Conservation (phyloP, 2,888 invertebrate genomes). For the Eulithis testata region DNA sequence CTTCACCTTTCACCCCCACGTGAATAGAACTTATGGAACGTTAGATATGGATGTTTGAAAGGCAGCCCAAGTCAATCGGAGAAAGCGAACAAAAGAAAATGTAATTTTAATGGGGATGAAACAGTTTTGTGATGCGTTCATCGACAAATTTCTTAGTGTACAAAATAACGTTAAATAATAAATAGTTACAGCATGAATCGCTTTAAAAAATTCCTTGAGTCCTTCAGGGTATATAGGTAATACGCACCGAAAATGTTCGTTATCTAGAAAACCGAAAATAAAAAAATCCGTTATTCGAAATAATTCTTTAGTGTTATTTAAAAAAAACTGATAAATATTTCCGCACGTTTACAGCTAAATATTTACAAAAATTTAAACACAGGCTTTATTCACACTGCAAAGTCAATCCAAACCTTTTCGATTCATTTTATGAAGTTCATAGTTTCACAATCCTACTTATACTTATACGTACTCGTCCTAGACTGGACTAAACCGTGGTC, state of each 20-base stretch:
- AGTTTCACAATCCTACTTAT: slow-evolving; percentile 18
- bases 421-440: slow-evolving; percentile 21
- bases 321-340: too few species aligned
- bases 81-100: slow-evolving; percentile 18
- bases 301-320: too few species aligned
- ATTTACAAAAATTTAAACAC: background rate
- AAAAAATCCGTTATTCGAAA: too few species aligned
- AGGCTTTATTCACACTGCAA: background rate
- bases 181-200: too few species aligned
- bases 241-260: too few species aligned
- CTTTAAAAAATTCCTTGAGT: too few species aligned
- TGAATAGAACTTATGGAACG: slow-evolving; percentile 14
- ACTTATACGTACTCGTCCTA: background rate
- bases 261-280: too few species aligned
- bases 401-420: slow-evolving; percentile 20
- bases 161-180: too few species aligned
- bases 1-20: slow-evolving; percentile 31
- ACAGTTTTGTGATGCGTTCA: slow-evolving; percentile 7
- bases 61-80: slow-evolving; percentile 25
- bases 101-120: slow-evolving; percentile 14
- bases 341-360: too few species aligned
- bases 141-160: background rate
- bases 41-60: slow-evolving; percentile 24
- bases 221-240: too few species aligned
- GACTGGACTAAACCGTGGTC: slow-evolving; percentile 19